These are phyloP conservation scores for Phymastichus coffea DNA, from an alignment of 1,140 invertebrate genomes.

Conservation along the genomic window DNA sequence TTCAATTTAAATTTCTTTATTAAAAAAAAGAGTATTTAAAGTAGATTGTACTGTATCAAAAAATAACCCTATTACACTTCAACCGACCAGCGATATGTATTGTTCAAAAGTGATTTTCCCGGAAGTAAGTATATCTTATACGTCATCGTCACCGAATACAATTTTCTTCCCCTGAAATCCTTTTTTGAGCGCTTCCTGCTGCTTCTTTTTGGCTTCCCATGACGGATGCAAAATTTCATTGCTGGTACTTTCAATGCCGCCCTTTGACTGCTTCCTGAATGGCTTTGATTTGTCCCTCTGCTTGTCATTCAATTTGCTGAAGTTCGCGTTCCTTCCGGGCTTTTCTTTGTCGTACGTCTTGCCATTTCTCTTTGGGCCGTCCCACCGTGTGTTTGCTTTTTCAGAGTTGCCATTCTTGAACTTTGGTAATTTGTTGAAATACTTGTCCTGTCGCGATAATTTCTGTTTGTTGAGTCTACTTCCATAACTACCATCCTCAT, in stretches of 20 bases:
- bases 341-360: background rate
- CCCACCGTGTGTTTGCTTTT: constrained; percentile 2
- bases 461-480: constrained; percentile 19
- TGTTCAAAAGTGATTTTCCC: too few relatives aligned
- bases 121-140: too few relatives aligned
- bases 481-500: too few relatives aligned
- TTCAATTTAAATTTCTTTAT: too few relatives aligned
- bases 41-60: too few relatives aligned
- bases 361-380: background rate
- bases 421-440: constrained; percentile 18
- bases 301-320: background rate
- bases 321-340: background rate
- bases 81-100: too few relatives aligned
- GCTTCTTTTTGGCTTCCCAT: constrained; percentile 51
- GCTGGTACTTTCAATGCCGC: background rate
- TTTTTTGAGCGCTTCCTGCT: constrained; percentile 42
- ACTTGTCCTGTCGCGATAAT: constrained; percentile 19
- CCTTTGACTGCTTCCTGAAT: background rate
- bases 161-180: constrained; percentile 51
- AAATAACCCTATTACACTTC: too few relatives aligned
- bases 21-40: too few relatives aligned
- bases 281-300: background rate
- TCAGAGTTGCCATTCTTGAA: constrained; percentile 1
- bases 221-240: constrained; percentile 51
- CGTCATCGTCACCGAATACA: constrained; percentile 43